These are phyloP conservation scores for Lutraria rhynchaena DNA, from an alignment of 1,140 invertebrate genomes.

Conservation along the genomic window DNA sequence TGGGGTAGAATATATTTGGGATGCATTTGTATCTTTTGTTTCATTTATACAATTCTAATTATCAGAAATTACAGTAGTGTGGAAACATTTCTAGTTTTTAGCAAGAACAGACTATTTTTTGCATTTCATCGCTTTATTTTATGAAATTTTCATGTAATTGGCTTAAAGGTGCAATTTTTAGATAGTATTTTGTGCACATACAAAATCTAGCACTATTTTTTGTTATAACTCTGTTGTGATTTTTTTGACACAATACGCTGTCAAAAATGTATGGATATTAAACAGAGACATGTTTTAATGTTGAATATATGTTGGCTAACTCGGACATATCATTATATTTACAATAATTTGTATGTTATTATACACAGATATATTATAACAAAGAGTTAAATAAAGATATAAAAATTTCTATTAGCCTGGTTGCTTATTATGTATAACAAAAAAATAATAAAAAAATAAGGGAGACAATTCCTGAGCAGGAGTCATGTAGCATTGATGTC, in stretches of 20 bases:
- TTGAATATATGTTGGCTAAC: background rate
- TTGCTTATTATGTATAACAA: background rate
- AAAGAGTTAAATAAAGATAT: conserved; percentile 36
- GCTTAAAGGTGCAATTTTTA: too few relatives aligned
- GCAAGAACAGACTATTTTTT: too few relatives aligned
- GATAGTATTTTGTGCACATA: too few relatives aligned
- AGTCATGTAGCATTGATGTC: background rate
- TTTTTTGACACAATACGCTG: background rate
- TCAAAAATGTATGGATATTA: background rate
- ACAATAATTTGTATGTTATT: conserved; percentile 18
- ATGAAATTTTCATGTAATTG: too few relatives aligned
- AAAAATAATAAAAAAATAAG: background rate
- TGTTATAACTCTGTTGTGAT: too few relatives aligned
- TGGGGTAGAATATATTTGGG: too few relatives aligned
- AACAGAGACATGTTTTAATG: background rate
- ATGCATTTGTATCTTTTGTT: too few relatives aligned
- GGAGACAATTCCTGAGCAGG: background rate
- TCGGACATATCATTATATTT: conserved; percentile 7
- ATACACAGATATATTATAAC: conserved; percentile 37
- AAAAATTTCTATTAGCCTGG: background rate
- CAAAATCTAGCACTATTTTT: too few relatives aligned
- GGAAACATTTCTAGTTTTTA: too few relatives aligned
- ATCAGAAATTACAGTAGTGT: too few relatives aligned
- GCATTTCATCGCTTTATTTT: too few relatives aligned
- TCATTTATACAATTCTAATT: too few relatives aligned